Conservation (phyloP, 2,113 vertebrate species). For the Pyxicephalus adspersus region DNA sequence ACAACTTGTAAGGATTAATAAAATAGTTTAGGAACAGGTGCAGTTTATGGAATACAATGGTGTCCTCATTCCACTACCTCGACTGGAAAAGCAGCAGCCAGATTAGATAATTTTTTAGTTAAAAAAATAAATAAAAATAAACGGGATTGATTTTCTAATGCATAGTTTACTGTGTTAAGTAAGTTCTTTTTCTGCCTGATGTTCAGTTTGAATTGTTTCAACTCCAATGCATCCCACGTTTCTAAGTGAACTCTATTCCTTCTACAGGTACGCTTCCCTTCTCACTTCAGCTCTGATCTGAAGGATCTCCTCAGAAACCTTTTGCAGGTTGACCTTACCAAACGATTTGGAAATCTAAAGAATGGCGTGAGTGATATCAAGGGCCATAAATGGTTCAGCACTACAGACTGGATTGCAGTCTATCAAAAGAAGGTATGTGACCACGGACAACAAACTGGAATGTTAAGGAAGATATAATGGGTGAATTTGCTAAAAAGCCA, state of each 20-base stretch:
- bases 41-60: too few species aligned
- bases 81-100: too few species aligned
- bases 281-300: conserved; percentile 91
- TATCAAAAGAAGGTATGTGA: conserved; percentile 86
- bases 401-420: conserved; percentile 91
- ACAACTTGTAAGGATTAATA: too few species aligned
- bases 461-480: too few species aligned
- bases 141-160: too few species aligned
- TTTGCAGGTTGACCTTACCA: conserved; percentile 91
- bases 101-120: too few species aligned
- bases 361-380: conserved; percentile 92
- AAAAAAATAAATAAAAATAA: too few species aligned
- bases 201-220: background rate
- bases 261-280: conserved; percentile 84
- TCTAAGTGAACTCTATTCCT: background rate
- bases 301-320: conserved; percentile 92
- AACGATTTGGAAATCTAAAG: conserved; percentile 90
- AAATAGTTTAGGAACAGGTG: too few species aligned
- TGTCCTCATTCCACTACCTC: too few species aligned
- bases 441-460: background rate
- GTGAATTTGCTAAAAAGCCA: too few species aligned
- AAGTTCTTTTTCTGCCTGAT: background rate
- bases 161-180: too few species aligned
- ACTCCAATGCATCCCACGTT: background rate
- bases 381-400: conserved; percentile 91